Evolutionary conservation across 1,140 invertebrate species (phyloP).

Genomic region (Bilobella aurantiaca): DNA sequence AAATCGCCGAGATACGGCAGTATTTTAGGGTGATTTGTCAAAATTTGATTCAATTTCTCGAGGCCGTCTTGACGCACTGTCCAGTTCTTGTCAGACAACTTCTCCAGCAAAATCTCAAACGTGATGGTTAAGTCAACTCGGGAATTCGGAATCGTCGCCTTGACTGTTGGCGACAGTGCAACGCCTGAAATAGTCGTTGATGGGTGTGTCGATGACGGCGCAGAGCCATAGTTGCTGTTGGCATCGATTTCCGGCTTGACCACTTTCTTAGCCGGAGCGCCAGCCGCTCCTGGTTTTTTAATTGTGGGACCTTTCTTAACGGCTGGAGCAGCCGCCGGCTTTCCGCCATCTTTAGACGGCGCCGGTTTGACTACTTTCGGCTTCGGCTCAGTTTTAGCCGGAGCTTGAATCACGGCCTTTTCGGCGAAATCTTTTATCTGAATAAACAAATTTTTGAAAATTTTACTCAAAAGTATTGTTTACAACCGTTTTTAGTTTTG

Average conservation of each 20-base stretch:
- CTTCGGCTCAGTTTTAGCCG: not conserved
- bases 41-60: constrained; percentile 61
- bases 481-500: too few species aligned
- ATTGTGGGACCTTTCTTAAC: not conserved
- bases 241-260: constrained; percentile 16
- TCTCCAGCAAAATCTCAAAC: constrained; percentile 65
- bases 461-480: not conserved
- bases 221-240: not conserved
- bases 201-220: too few species aligned
- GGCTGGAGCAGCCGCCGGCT: not conserved
- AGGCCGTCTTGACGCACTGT: constrained; percentile 67
- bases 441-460: constrained; percentile 10
- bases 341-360: not conserved
- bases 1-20: constrained; percentile 75
- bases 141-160: constrained; percentile 37
- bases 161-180: not conserved
- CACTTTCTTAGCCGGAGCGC: constrained; percentile 20
- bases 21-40: constrained; percentile 62
- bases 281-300: not conserved
- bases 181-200: not conserved
- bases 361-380: not conserved
- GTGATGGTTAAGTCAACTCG: constrained; percentile 73
- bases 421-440: constrained; percentile 86
- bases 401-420: constrained; percentile 65
- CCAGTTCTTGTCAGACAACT: constrained; percentile 89